Evolutionary conservation across 2,797 vertebrate genomes (phyloP).

Genomic region (Nyctalus aviator): DNA sequence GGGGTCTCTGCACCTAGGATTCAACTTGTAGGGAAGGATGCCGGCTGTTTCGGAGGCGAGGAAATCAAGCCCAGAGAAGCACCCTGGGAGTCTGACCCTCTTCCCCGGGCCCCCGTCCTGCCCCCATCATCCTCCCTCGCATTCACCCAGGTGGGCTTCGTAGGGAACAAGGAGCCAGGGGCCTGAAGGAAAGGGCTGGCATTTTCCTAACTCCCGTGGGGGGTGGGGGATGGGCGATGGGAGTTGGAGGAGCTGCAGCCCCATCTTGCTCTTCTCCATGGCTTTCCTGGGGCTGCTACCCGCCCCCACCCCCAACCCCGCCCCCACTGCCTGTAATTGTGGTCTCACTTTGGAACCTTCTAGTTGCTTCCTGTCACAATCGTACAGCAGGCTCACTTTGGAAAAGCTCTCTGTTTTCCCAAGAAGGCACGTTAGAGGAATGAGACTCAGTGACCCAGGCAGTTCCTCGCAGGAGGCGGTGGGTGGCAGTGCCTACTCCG

Average conservation of each 20-base stretch:
- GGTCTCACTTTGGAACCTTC: neutral
- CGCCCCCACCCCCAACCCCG: neutral
- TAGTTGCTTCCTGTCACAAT: neutral
- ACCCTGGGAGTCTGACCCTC: no score
- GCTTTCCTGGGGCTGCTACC: neutral
- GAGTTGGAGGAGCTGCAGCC: neutral
- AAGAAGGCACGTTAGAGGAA: neutral
- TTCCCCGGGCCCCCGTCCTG: accelerated
- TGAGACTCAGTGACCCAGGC: no score
- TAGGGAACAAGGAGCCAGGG: accelerated
- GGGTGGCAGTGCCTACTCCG: neutral
- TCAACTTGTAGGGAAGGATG: neutral
- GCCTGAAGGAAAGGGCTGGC: neutral
- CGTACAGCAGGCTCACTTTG: neutral
- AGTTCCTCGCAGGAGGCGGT: neutral
- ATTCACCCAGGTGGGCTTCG: neutral
- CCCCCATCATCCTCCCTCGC: accelerated
- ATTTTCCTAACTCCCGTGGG: neutral
- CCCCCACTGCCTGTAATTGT: neutral
- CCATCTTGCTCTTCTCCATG: neutral
- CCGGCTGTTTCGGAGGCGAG: neutral
- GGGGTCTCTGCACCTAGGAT: neutral
- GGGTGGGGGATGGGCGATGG: accelerated
- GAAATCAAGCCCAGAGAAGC: neutral
- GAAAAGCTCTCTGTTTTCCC: neutral